Conservation (phyloP, 2,888 invertebrate species). For the Pardosa pseudoannulata region DNA sequence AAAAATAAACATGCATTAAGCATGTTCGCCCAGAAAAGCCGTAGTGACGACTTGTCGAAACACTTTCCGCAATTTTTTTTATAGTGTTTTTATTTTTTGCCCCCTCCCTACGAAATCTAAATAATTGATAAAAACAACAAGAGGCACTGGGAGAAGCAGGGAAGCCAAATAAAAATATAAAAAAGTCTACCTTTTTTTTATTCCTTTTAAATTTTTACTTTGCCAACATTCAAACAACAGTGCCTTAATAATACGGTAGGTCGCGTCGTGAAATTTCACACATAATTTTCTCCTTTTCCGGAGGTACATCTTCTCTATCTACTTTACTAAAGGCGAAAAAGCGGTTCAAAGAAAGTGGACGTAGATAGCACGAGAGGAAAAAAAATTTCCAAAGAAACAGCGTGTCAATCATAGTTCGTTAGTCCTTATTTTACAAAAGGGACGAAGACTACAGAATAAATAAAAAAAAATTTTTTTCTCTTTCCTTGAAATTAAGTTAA, state of each 20-base stretch:
- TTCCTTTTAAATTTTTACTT: constrained; percentile 57
- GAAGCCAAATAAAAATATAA: constrained; percentile 20
- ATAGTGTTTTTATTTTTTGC: too few species aligned
- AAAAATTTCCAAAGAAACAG: constrained; percentile 20
- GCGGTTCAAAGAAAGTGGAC: neutral
- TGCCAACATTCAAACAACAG: constrained; percentile 34
- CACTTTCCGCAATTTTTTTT: neutral
- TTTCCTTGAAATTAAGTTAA: constrained; percentile 66
- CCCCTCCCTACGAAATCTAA: constrained; percentile 50
- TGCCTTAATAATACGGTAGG: constrained; percentile 61
- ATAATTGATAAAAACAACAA: constrained; percentile 72
- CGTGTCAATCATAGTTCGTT: constrained; percentile 70
- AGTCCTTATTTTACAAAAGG: constrained; percentile 64
- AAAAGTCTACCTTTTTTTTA: too few species aligned
- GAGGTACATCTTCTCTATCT: neutral
- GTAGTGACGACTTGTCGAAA: neutral
- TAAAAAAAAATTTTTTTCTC: constrained; percentile 12
- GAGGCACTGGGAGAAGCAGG: constrained; percentile 7
- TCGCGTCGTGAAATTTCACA: constrained; percentile 32
- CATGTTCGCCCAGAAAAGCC: neutral
- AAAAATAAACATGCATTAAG: too few species aligned
- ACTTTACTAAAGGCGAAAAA: neutral
- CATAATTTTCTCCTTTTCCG: constrained; percentile 21
- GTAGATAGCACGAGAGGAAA: constrained; percentile 10
- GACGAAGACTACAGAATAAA: constrained; percentile 29